Evolutionary conservation across 2,888 invertebrate genomes (phyloP), one percentile per base, ranked within the genome.

Genomic region (Arenicola marina): DNA sequence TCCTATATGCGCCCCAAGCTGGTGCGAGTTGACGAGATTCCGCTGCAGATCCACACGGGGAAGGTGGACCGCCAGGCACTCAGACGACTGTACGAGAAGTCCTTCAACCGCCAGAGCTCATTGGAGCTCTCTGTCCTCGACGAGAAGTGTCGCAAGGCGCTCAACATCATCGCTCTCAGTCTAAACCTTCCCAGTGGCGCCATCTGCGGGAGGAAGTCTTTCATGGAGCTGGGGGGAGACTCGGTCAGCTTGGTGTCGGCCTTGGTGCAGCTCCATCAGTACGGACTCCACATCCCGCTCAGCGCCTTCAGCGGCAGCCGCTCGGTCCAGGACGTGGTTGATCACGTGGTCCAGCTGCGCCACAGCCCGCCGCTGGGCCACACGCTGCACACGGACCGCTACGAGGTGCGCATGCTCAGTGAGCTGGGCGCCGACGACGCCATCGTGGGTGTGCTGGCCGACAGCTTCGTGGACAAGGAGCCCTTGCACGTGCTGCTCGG

Each of bases 31-130:
- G 90, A 92, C 26, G 87, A 81, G n/a, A 87, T 94, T 59, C 93
- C 93, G 0, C 83, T 92, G 31, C 85, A 67, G 53, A 24, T 93
- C 33, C 91, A 92, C 0, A 94, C 93, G 78, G 94, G 93, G 0
- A 94, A 94, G 85, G 90, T 90, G 4, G 93, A 94, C 82, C 86
- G 93, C 38, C 92, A 93, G 77, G 85, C 88, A 0, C 81, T 94
- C 34, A 46, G 61, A 29, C 51, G 51, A 32, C 7, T 67, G n/a
- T 61, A 62, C 44, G 62, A 62, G 34, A 56, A 48, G 18, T 43
- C 56, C n/a, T 65, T 59, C 46, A 59, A 62, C 43, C 29, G 65
- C 28, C 62, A 65, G 38, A 65, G 62, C 33, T 62, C 65, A 3
- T 21, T 32, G 34, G 65, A 65, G 33, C 34, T 65, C n/a, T 51